Evolutionary conservation across 1,140 invertebrate species (phyloP).

Genomic region (Drosophila suzukii): DNA sequence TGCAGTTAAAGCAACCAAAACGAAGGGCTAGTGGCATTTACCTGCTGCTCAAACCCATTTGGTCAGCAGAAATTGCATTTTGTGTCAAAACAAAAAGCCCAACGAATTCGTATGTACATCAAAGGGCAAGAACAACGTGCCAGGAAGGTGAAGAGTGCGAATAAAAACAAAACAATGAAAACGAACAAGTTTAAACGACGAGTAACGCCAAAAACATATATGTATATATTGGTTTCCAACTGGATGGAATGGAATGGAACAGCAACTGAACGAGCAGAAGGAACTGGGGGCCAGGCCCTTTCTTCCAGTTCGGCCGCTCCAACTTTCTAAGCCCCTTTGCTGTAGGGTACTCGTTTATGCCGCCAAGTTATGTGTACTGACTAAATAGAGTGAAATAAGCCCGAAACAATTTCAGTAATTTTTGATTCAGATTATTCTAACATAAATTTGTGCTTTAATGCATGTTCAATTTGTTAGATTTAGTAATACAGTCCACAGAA

Average conservation of each 20-base stretch:
- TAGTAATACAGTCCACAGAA: too few species aligned
- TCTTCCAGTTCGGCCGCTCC: not conserved
- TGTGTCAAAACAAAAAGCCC: slow-evolving; percentile 48
- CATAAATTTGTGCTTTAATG: too few species aligned
- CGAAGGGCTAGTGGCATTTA: slow-evolving; percentile 7
- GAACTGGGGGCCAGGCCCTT: slow-evolving; percentile 13
- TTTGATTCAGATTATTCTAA: too few species aligned
- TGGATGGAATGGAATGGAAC: slow-evolving; percentile 6
- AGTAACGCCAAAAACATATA: not conserved
- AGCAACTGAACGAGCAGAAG: slow-evolving; percentile 7
- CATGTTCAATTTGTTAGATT: too few species aligned
- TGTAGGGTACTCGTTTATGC: not conserved
- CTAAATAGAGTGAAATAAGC: too few species aligned
- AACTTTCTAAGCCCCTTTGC: not conserved
- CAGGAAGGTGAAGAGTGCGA: slow-evolving; percentile 6
- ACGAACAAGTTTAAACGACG: slow-evolving; percentile 3
- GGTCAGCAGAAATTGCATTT: slow-evolving; percentile 34
- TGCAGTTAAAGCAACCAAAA: slow-evolving; percentile 3
- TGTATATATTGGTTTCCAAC: slow-evolving; percentile 10
- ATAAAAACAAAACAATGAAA: slow-evolving; percentile 13
- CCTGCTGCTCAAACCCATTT: slow-evolving; percentile 10
- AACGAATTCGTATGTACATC: slow-evolving; percentile 5
- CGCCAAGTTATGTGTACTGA: too few species aligned
- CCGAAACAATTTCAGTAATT: too few species aligned
- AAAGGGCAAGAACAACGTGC: slow-evolving; percentile 5